Base-by-base conservation (phyloP, 2,113 vertebrate genomes). In the Sula dactylatra region DNA sequence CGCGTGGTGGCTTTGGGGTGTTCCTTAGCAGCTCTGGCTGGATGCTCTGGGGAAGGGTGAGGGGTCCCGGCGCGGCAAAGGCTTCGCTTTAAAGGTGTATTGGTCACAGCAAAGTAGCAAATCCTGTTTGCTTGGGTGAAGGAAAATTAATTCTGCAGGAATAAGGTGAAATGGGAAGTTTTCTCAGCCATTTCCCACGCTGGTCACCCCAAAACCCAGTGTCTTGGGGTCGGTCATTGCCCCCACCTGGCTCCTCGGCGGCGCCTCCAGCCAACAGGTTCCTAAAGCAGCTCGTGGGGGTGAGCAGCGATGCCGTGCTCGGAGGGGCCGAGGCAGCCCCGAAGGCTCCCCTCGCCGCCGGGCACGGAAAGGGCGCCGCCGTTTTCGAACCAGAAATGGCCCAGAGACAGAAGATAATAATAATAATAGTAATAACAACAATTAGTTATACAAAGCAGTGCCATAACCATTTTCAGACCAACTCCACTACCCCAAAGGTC, bases 21-120 rank as follows among this genome's bases (percentile, higher is more conserved):
- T 7, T 27, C 27, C 65, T 44, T 7, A 11, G 76, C 34, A 5
- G 42, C 61, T 15, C 54, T 34, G 36, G 45, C 58, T 2, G 36
- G 49, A 26, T 7, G 49, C 19, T 10, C 22, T 3, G 40, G 62
- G 47, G 24, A 5, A 7, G 49, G 22, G 1, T 3, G 8, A 10
- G 45, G 64, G 36, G 36, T 25, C 20, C 38, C 6, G 64, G 45
- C 2, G 4, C 42, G 9, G 61, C n/a, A 15, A 13, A 61, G 38
- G 38, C 22, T 47, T 18, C 12, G 10, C 13, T 34, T 26, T 5
- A 17, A 4, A 16, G 64, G 22, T 8, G 1, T 0, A 0, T 27
- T 6, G 40, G 22, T 4, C 18, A 3, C 24, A 7, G 58, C 44
- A 31, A 26, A 32, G 59, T 1, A 11, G 36, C 19, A 5, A 29